phyloP scores from a whole-genome alignment of 2,888 invertebrate genomes.

The Eueremaeus valkanovi region DNA sequence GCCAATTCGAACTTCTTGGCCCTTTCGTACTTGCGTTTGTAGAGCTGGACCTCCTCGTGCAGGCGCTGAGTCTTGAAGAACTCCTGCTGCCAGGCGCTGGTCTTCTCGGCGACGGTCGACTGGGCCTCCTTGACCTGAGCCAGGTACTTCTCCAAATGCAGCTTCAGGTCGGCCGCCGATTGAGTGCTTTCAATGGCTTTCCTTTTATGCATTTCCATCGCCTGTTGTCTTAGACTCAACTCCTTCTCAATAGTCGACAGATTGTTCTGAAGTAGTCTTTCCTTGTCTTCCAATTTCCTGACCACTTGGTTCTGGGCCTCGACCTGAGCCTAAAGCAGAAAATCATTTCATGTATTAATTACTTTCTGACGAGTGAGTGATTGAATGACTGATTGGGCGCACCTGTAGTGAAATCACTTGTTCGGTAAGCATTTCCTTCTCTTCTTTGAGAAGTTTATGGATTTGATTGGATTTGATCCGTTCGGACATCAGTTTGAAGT shows the following conservation, averaged over 20 bases:
- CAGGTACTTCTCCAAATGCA: slow-evolving; percentile 96
- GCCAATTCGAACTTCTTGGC: slow-evolving; percentile 97
- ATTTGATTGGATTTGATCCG: slow-evolving; percentile 91
- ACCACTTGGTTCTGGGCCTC: slow-evolving; percentile 93
- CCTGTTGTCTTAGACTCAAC: slow-evolving; percentile 82
- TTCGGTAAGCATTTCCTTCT: slow-evolving; percentile 87
- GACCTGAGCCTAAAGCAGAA: slow-evolving; percentile 63
- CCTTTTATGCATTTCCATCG: slow-evolving; percentile 95
- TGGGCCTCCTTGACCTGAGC: slow-evolving; percentile 97
- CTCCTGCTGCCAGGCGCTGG: slow-evolving; percentile 89
- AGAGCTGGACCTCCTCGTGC: slow-evolving; percentile 83
- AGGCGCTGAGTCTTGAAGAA: slow-evolving; percentile 93
- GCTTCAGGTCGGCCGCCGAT: slow-evolving; percentile 90
- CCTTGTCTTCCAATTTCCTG: slow-evolving; percentile 90
- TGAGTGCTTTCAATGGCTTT: slow-evolving; percentile 97
- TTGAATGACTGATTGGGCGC: too few species aligned
- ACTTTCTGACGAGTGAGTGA: not conserved
- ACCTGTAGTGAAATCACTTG: slow-evolving; percentile 70
- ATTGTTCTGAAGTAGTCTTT: slow-evolving; percentile 83
- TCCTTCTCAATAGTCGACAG: slow-evolving; percentile 92
- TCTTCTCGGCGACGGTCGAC: slow-evolving; percentile 92
- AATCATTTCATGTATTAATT: not conserved
- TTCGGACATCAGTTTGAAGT: slow-evolving; percentile 98
- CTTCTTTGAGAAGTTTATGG: slow-evolving; percentile 87
- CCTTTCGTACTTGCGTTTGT: slow-evolving; percentile 86